Evolutionary conservation across 2,888 invertebrate genomes (phyloP), one percentile per base, ranked within the genome.

Genomic region (Parthenolecanium corni): DNA sequence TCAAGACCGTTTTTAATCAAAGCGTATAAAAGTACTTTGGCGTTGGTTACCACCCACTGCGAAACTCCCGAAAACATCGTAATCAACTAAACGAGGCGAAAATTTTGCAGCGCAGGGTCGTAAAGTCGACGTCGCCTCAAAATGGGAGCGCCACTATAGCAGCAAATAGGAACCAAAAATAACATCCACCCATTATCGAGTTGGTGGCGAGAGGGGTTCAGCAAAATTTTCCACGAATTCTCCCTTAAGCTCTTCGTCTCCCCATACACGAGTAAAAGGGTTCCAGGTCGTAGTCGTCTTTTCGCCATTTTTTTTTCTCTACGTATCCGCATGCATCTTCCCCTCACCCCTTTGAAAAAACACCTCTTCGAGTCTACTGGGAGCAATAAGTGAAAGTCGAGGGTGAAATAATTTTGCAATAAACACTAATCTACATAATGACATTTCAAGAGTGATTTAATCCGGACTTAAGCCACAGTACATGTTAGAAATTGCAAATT

Each of bases 391-490:
- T 40, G 40, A 38, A 53, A 23, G 38, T 40, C 40, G 53, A 23
- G 40, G 53, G 18, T 23, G 49, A 58, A 31, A 36, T 47, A 47
- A 47, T 47, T 21, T 36, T 58, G 21, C 25, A 25, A 58, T 58
- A 58, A 58, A 58, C 58, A 58, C 58, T 58, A 58, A 58, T 58
- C 58, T 58, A 58, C 58, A 58, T 58, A 58, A 58, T 58, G 58
- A 58, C 47, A 58, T 58, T 58, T 58, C 58, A 51, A 58, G 49
- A 58, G 58, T 58, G 58, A 58, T 58, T 58, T 58, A 58, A 58
- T 47, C 49, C 58, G 49, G 16, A n/a, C 38, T 6, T 3, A 38
- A 52, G 20, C n/a, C 12, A 6, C 21, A 11, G 18, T n/a, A 42
- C 52, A 31, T 31, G 31, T 31, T 31, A 9, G 31, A 31, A 31